These are phyloP conservation scores for Girardinus metallicus DNA, from an alignment of 2,797 vertebrate genomes.

Conservation along the genomic window DNA sequence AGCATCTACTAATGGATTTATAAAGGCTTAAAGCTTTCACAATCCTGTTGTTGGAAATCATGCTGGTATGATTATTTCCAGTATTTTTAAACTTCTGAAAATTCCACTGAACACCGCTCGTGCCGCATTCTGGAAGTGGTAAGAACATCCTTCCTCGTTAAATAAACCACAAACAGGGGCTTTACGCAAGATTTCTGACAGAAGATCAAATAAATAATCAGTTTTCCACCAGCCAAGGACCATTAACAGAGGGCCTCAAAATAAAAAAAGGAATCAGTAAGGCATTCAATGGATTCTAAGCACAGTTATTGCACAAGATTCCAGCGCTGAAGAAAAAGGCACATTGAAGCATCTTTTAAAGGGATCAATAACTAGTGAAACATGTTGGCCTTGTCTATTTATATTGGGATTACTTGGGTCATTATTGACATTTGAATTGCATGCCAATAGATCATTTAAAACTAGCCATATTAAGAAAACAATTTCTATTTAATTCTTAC, in stretches of 20 bases:
- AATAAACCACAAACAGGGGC: background rate
- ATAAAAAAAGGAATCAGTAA: background rate
- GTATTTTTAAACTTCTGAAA: background rate
- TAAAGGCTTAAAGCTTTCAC: background rate
- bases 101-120: background rate
- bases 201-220: background rate
- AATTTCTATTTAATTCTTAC: background rate
- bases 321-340: background rate
- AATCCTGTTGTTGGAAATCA: background rate
- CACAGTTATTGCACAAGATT: background rate
- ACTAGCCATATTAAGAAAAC: background rate
- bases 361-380: too few relatives aligned
- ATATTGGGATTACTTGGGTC: background rate
- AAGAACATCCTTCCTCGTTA: too few relatives aligned
- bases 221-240: background rate
- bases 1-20: background rate
- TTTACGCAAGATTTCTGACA: background rate
- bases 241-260: background rate
- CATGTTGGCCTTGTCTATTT: too few relatives aligned
- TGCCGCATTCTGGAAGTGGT: background rate
- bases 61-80: background rate
- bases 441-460: background rate
- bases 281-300: background rate
- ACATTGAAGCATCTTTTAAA: background rate
- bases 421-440: background rate